Evolutionary conservation across 2,113 vertebrate species (phyloP), one percentile per base, ranked within the genome.

Genomic region (Crocuta crocuta): DNA sequence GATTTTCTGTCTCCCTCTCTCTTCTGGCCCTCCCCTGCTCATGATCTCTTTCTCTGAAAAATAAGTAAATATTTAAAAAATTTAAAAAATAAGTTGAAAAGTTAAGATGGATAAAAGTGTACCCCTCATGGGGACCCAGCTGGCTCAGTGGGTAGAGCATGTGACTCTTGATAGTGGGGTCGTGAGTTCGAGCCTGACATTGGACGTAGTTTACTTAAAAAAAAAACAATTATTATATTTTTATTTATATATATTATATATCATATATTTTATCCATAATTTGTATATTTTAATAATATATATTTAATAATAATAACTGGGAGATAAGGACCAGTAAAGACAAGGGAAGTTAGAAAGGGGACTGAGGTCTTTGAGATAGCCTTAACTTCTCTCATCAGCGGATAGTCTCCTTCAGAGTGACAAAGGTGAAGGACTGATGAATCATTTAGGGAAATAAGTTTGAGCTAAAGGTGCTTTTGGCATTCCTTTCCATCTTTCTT

Each of bases 401-500:
- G 48, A 11, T 23, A n/a, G 15, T 93, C 31, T 43, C 11, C 16
- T 19, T 31, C 58, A 96, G 33, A 85, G 28, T 70, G 70, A 4
- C 17, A 90, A 55, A 82, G 10, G 50, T 55, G 9, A 45, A 58
- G 2, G n/a, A 73, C 4, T 23, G 26, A 19, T 11, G 28, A 80
- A 39, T 89, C 58, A 53, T 94, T 93, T 70, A 10, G 65, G 39
- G 55, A 85, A 93, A 81, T 82, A n/a, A 0, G 3, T 87, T 86
- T 84, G 50, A 80, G 33, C 81, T 82, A 55, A 82, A 3, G 89
- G 53, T 92, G 21, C 2, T 79, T 73, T 90, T 97, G 58, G 95
- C 39, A 2, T 79, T 86, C 68, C 5, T 45, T 71, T 58, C n/a
- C 33, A 17, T 84, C n/a, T 90, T 94, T 80, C 24, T 94, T 93